These are phyloP conservation scores for Hyposoter dolosus DNA, from an alignment of 2,888 invertebrate genomes.

Conservation along the genomic window DNA sequence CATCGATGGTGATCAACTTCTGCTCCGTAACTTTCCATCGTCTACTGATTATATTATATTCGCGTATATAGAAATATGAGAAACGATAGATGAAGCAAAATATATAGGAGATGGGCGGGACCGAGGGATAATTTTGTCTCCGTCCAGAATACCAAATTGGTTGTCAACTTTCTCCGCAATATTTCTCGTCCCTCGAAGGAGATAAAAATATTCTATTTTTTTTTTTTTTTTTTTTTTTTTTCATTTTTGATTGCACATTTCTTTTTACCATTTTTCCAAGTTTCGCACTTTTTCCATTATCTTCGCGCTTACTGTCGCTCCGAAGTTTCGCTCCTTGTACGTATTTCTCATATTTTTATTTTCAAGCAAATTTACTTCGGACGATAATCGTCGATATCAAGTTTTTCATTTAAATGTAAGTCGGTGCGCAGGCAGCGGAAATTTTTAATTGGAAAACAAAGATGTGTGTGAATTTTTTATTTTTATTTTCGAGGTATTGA, in stretches of 20 bases:
- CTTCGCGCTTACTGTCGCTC: neutral
- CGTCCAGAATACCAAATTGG: conserved; percentile 39
- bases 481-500: too few relatives aligned
- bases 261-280: neutral
- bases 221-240: neutral
- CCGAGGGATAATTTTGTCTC: conserved; percentile 48
- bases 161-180: conserved; percentile 33
- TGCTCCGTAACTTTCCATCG: conserved; percentile 43
- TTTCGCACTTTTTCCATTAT: neutral
- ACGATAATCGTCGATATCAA: neutral
- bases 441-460: too few relatives aligned
- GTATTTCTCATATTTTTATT: neutral
- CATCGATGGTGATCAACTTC: conserved; percentile 54
- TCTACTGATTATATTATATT: conserved; percentile 7
- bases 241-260: neutral
- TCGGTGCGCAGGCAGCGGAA: too few relatives aligned
- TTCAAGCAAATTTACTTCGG: neutral
- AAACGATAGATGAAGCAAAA: neutral
- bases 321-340: neutral
- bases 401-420: too few relatives aligned
- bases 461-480: too few relatives aligned
- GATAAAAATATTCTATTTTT: neutral
- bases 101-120: neutral
- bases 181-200: conserved; percentile 25
- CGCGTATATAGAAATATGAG: neutral